Conservation (phyloP, 2,797 vertebrate species). For the Rachycentron canadum region DNA sequence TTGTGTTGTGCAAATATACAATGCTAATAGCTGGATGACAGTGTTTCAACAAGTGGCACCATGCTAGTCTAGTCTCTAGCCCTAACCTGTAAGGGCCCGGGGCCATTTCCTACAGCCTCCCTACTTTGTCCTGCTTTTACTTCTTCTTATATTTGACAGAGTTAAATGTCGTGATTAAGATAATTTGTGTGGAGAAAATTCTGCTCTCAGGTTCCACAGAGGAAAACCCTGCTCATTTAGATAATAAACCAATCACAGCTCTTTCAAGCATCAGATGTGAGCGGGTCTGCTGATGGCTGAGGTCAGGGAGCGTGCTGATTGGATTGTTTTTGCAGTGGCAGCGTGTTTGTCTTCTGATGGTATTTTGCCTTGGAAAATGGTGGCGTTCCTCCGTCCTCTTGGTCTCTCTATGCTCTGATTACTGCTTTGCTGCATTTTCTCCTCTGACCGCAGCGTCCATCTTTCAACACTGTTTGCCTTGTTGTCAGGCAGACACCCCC, state of each 20-base stretch:
- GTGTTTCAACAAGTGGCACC: slow-evolving; percentile 33
- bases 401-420: slow-evolving; percentile 28
- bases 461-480: slow-evolving; percentile 58
- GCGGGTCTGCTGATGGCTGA: slow-evolving; percentile 17
- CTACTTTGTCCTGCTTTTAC: slow-evolving; percentile 10
- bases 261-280: slow-evolving; percentile 38
- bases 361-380: slow-evolving; percentile 19
- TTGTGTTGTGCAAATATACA: slow-evolving; percentile 41
- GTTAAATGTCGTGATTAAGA: slow-evolving; percentile 52
- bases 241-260: slow-evolving; percentile 45
- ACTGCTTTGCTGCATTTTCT: slow-evolving; percentile 13
- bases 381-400: background rate
- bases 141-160: slow-evolving; percentile 23
- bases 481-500: slow-evolving; percentile 42
- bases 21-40: slow-evolving; percentile 17
- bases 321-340: slow-evolving; percentile 49
- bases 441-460: slow-evolving; percentile 15
- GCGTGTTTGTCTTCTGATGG: slow-evolving; percentile 28
- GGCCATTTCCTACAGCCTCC: slow-evolving; percentile 11
- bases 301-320: slow-evolving; percentile 28
- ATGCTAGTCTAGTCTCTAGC: background rate
- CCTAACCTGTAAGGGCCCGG: background rate
- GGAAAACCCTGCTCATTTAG: slow-evolving; percentile 55
- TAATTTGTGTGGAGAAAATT: slow-evolving; percentile 32
- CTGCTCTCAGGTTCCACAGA: slow-evolving; percentile 45